Base-by-base conservation (phyloP, 2,113 vertebrate species). In the Podilymbus podiceps region DNA sequence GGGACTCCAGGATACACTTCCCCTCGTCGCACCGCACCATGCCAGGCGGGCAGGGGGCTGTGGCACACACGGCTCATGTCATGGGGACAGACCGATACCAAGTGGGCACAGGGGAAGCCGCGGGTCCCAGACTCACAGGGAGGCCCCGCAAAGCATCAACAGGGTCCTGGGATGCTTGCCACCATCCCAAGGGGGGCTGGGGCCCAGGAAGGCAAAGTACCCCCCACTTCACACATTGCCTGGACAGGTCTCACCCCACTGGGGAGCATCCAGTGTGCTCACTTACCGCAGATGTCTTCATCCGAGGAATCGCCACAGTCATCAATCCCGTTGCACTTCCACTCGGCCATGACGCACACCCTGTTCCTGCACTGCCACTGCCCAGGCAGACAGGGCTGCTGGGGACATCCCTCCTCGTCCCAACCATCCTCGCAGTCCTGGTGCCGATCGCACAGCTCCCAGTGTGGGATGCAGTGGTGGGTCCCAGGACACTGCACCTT, bases 271-370 rank as follows among this genome's bases (percentile, higher is more conserved):
- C 52, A 31, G 12, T 2, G 3, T 7, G 33, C 52, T n/a, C 11
- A 3, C 96, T 95, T 94, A 98, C 98, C 97, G 0, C 98, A 98
- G 49, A 81, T 7, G 1, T 98, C 98, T 95, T 99, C 99, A 24
- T 99, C 99, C 0, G 99, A 99, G 49, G 97, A 97, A 90, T 99
- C 99, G 0, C 98, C 98, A 12, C 99, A 99, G 97, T 99, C 98
- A 3, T 99, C 97, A 22, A 99, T 94, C 8, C 98, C 98, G 0
- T 99, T 98, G 24, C 99, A 99, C 96, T 98, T 98, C 99, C 99
- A 99, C 12, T 98, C 97, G 23, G 98, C 98, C 10, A 98, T 97
- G 88, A 99, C 95, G 74, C 99, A 99, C 25, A 98, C 96, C 76
- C 73, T 62, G 95, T 99, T 99, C 83, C 60, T 92, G 94, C 99